Evolutionary conservation across 2,888 invertebrate genomes (phyloP).

Genomic region (Dendrolimus pini): DNA sequence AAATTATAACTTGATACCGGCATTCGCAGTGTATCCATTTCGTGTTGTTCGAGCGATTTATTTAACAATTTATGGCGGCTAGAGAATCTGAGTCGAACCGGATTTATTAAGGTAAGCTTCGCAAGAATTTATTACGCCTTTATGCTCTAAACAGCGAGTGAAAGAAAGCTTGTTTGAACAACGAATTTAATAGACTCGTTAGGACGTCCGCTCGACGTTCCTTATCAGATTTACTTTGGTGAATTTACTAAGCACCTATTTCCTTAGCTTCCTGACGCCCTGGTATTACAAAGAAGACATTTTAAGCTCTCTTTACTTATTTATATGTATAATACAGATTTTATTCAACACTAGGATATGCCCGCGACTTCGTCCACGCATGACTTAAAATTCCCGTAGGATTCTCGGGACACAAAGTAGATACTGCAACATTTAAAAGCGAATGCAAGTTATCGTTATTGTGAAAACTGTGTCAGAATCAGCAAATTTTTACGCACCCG

Average conservation of each 20-base stretch:
- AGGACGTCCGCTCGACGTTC: conserved; percentile 17
- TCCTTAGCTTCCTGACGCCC: background rate
- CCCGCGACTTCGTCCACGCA: too few species aligned
- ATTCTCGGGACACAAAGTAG: too few species aligned
- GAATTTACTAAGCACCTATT: background rate
- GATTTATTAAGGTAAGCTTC: conserved; percentile 64
- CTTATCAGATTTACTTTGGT: conserved; percentile 19
- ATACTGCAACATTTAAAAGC: too few species aligned
- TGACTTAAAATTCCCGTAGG: too few species aligned
- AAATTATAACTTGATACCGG: conserved; percentile 36
- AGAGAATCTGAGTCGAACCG: conserved; percentile 58
- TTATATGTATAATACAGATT: background rate
- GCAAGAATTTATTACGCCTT: conserved; percentile 54
- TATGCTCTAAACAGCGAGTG: conserved; percentile 37
- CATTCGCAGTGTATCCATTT: conserved; percentile 34
- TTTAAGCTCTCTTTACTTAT: background rate
- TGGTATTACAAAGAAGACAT: background rate
- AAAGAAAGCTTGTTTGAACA: conserved; percentile 37
- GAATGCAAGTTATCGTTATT: too few species aligned
- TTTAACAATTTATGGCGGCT: conserved; percentile 63
- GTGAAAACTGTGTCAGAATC: too few species aligned
- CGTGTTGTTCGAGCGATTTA: conserved; percentile 58
- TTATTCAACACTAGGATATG: too few species aligned
- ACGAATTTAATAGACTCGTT: conserved; percentile 32
- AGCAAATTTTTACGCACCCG: too few species aligned